Percentiles rank a stretch among this genome's conserved stretches.
Conservation (phyloP, 2,888 invertebrate genomes). For the Thera obeliscata region DNA sequence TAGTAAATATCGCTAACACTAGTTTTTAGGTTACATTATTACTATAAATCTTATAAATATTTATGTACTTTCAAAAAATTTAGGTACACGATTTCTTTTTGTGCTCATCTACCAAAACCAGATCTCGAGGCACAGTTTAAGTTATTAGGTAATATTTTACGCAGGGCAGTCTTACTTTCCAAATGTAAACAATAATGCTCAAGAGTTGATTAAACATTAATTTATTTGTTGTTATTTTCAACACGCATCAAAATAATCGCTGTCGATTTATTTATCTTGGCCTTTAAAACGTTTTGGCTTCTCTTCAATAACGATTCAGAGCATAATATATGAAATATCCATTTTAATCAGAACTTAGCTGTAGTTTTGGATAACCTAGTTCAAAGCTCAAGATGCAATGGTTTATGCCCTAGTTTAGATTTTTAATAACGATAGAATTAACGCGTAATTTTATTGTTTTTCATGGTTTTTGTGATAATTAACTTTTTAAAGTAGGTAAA, state of each 20-base stretch:
- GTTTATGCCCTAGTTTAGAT: conserved; percentile 28
- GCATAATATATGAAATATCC: conserved; percentile 8
- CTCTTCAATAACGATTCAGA: conserved; percentile 55
- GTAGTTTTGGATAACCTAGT: neutral
- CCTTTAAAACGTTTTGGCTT: conserved; percentile 57
- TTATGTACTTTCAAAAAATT: too few species aligned
- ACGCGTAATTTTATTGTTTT: conserved; percentile 40
- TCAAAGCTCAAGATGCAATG: conserved; percentile 33
- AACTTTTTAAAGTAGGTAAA: too few species aligned
- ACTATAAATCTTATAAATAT: too few species aligned
- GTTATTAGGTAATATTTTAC: neutral
- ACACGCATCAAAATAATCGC: conserved; percentile 31
- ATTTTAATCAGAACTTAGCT: conserved; percentile 22
- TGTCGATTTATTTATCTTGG: conserved; percentile 56
- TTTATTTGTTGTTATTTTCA: neutral
- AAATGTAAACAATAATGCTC: neutral
- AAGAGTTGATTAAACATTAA: neutral
- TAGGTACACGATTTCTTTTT: too few species aligned
- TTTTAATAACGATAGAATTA: conserved; percentile 36
- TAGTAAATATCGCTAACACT: too few species aligned
- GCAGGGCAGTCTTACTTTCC: neutral
- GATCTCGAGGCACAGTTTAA: too few species aligned
- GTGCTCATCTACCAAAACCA: too few species aligned
- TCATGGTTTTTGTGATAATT: too few species aligned
- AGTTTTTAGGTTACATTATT: too few species aligned